phyloP scores from a whole-genome alignment of 2,888 invertebrate genomes.

The Orchesella flavescens region DNA sequence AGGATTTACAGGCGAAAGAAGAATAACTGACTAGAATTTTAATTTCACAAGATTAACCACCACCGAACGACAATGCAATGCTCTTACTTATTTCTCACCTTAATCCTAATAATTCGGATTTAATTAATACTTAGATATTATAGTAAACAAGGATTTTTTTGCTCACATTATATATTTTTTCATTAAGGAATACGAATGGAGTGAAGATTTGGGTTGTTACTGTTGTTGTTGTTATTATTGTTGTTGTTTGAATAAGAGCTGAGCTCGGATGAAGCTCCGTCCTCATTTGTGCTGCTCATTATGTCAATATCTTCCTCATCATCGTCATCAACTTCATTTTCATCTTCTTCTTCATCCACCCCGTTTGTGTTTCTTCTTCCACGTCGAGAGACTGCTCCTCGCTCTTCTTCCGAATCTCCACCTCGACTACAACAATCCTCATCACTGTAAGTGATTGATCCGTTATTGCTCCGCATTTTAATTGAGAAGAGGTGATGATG shows the following conservation, averaged over 20 bases:
- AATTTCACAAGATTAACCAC: too few relatives aligned
- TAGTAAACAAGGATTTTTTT: too few relatives aligned
- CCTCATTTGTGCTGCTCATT: neutral
- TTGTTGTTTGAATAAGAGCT: neutral
- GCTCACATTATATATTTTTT: neutral
- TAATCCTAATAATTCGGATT: too few relatives aligned
- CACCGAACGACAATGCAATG: too few relatives aligned
- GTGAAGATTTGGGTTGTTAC: neutral
- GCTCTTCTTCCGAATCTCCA: neutral
- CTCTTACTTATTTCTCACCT: too few relatives aligned
- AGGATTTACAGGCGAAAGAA: too few relatives aligned
- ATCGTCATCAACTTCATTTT: constrained; percentile 17
- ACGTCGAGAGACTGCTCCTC: neutral
- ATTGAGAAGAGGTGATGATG: neutral
- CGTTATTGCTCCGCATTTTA: constrained; percentile 6
- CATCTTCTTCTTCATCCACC: neutral
- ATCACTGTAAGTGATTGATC: constrained; percentile 16
- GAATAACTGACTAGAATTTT: too few relatives aligned
- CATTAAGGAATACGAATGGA: constrained; percentile 24
- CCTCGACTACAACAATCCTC: neutral
- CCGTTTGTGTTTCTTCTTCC: constrained; percentile 7
- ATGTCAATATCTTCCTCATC: constrained; percentile 43
- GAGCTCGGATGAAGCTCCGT: neutral
- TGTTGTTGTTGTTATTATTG: too few relatives aligned
- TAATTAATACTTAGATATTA: too few relatives aligned